phyloP scores from a whole-genome alignment of 92 coral and sea anemone genomes.

The Epizoanthus scotinus region DNA sequence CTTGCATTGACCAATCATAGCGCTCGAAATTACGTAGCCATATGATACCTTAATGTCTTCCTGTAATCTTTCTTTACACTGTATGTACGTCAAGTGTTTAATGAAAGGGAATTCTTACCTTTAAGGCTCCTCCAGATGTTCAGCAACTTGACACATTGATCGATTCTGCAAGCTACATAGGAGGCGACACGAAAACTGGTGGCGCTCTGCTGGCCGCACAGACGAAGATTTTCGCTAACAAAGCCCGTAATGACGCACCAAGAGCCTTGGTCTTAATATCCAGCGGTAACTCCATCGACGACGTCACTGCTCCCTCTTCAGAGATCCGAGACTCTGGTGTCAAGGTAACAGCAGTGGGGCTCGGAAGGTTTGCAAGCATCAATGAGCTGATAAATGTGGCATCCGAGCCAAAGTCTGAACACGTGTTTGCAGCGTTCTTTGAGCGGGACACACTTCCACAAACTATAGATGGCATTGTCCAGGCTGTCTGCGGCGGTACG shows the following conservation, averaged over 20 bases:
- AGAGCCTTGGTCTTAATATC: conserved; percentile 75
- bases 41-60: too few species aligned
- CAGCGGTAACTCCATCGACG: conserved; percentile 87
- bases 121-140: conserved; percentile 50
- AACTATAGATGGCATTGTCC: conserved; percentile 75
- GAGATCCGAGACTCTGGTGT: conserved; percentile 85
- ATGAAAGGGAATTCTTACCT: not conserved
- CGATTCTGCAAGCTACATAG: conserved; percentile 81
- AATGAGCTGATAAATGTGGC: conserved; percentile 79
- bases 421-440: conserved; percentile 86
- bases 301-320: conserved; percentile 70
- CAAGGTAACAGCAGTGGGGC: conserved; percentile 73
- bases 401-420: conserved; percentile 86
- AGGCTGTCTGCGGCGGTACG: conserved; percentile 77
- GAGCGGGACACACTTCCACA: conserved; percentile 73
- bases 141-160: conserved; percentile 71
- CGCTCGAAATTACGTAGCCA: too few species aligned
- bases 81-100: not conserved
- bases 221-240: conserved; percentile 58
- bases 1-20: too few species aligned
- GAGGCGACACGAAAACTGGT: conserved; percentile 84
- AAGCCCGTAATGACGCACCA: conserved; percentile 72
- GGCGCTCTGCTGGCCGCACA: conserved; percentile 75
- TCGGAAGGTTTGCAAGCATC: conserved; percentile 81
- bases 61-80: not conserved